Evolutionary conservation across 2,113 vertebrate genomes (phyloP).

Genomic region (Pedionomus torquatus): DNA sequence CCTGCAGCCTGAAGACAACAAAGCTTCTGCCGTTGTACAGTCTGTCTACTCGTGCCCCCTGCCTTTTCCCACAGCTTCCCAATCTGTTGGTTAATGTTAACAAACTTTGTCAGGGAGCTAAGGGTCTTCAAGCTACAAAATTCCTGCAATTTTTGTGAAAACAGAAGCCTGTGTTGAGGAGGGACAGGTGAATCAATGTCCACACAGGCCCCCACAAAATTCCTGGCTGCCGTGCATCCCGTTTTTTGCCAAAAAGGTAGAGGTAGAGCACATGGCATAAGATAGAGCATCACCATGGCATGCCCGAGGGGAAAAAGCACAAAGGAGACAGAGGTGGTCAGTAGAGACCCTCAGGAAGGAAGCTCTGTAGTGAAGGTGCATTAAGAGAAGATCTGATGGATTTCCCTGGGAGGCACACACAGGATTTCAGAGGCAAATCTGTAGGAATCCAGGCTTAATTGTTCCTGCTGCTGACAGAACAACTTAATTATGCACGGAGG

Average conservation of each 20-base stretch:
- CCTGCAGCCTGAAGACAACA: neutral
- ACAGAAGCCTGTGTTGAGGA: neutral
- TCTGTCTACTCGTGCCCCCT: neutral
- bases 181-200: neutral
- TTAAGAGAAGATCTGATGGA: neutral
- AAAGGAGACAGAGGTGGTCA: neutral
- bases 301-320: neutral
- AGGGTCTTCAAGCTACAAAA: neutral
- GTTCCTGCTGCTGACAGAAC: conserved; percentile 7
- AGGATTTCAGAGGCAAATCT: neutral
- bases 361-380: neutral
- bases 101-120: neutral
- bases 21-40: neutral
- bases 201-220: accelerated
- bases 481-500: neutral
- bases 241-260: neutral
- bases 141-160: neutral
- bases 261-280: neutral
- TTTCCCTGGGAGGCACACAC: neutral
- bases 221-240: neutral
- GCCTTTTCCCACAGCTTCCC: neutral
- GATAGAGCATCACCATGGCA: neutral
- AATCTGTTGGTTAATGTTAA: neutral
- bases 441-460: neutral
- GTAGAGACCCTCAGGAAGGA: neutral